Percentiles rank a stretch among this genome's conserved stretches.
Conservation (phyloP, 2,797 vertebrate species). For the Pantherophis alleghaniensis region DNA sequence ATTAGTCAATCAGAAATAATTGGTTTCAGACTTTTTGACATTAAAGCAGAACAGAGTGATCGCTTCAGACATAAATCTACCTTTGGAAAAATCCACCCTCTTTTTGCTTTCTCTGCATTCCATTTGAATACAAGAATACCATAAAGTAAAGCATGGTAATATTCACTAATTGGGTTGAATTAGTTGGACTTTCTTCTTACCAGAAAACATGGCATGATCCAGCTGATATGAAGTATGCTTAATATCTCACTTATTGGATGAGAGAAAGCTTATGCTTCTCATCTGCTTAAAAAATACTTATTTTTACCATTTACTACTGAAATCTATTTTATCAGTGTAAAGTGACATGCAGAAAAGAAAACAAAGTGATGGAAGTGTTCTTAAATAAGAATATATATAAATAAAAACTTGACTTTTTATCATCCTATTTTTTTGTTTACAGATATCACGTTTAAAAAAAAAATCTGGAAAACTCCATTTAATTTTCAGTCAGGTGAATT, state of each 20-base stretch:
- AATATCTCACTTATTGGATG: background rate
- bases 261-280: background rate
- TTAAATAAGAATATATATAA: background rate
- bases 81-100: background rate
- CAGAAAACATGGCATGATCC: background rate
- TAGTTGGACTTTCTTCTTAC: background rate
- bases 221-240: background rate
- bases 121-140: background rate
- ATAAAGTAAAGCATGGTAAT: background rate
- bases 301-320: background rate
- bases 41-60: conserved; percentile 2
- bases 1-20: background rate
- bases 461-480: background rate
- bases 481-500: conserved; percentile 8
- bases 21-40: background rate
- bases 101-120: background rate
- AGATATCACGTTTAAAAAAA: background rate
- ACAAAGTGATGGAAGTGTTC: background rate
- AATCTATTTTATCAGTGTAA: background rate
- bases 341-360: background rate
- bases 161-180: background rate
- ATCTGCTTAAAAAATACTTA: background rate
- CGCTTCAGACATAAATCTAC: background rate
- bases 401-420: background rate
- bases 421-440: background rate